A percentile compares a stretch with the other conserved stretches of the same genome.
Evolutionary conservation across 2,113 vertebrate species (phyloP).

Genomic region (Archocentrus centrarchus): DNA sequence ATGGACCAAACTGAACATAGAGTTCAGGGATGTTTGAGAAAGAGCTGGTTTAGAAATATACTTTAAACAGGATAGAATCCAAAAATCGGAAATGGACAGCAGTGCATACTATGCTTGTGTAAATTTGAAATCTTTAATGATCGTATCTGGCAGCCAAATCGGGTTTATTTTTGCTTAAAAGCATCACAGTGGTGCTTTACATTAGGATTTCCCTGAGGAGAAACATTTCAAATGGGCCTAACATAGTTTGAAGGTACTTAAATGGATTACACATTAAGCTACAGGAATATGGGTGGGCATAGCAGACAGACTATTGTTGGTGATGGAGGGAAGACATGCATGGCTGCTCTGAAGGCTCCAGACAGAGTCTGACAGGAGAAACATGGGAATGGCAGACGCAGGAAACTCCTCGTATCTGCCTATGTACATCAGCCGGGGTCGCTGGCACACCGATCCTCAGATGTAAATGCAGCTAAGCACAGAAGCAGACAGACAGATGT

Average conservation of each 20-base stretch:
- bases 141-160: background rate
- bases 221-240: slow-evolving; percentile 24
- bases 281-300: slow-evolving; percentile 25
- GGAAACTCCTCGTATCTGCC: slow-evolving; percentile 55
- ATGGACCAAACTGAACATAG: background rate
- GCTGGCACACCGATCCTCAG: slow-evolving; percentile 40
- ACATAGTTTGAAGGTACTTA: slow-evolving; percentile 36
- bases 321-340: slow-evolving; percentile 51
- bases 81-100: background rate
- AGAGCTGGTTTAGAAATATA: background rate
- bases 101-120: background rate
- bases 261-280: slow-evolving; percentile 47
- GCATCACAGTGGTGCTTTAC: background rate
- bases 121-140: background rate
- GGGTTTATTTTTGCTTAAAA: background rate
- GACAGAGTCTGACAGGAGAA: slow-evolving; percentile 50
- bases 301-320: slow-evolving; percentile 19
- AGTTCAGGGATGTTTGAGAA: background rate
- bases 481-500: slow-evolving; percentile 49
- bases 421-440: slow-evolving; percentile 62
- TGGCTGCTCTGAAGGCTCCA: slow-evolving; percentile 51
- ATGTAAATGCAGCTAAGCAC: slow-evolving; percentile 51
- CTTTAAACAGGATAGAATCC: background rate
- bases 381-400: slow-evolving; percentile 23
- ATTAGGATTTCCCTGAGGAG: slow-evolving; percentile 5